Evolutionary conservation across 2,888 invertebrate species (phyloP).

Genomic region (Macrosoma leucophasiata): DNA sequence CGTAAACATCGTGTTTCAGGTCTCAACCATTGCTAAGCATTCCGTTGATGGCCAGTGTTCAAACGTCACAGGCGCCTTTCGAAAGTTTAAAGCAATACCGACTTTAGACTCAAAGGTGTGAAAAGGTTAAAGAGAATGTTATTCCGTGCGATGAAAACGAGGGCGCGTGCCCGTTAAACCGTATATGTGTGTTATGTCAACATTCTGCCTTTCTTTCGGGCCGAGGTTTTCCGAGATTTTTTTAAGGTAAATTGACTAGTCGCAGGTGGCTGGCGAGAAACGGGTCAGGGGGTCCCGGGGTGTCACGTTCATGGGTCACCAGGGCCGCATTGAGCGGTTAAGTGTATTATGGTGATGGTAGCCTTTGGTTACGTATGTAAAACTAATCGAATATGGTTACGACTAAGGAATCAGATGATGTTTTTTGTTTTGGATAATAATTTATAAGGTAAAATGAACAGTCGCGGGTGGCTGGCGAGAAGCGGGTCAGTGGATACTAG

Average conservation of each 20-base stretch:
- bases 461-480: too few species aligned
- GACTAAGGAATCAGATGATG: too few species aligned
- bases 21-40: constrained; percentile 55
- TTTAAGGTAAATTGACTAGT: constrained; percentile 71
- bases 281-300: constrained; percentile 67
- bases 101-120: constrained; percentile 48
- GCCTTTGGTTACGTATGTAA: constrained; percentile 12
- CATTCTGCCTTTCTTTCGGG: constrained; percentile 65
- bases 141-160: constrained; percentile 51
- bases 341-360: too few species aligned
- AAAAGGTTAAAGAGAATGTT: constrained; percentile 41
- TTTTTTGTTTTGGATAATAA: too few species aligned
- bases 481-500: too few species aligned
- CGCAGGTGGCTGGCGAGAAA: constrained; percentile 61
- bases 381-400: too few species aligned
- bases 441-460: too few species aligned
- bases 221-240: constrained; percentile 60
- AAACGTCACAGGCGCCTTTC: constrained; percentile 35
- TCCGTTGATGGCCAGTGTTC: constrained; percentile 33
- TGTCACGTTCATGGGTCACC: constrained; percentile 70
- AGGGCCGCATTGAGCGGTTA: constrained; percentile 38
- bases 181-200: constrained; percentile 68
- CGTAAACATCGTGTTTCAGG: constrained; percentile 54
- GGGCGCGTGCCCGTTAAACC: constrained; percentile 54
- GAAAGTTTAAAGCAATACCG: constrained; percentile 41